Evolutionary conservation across 2,888 invertebrate genomes (phyloP).

Genomic region (Zele albiditarsus): DNA sequence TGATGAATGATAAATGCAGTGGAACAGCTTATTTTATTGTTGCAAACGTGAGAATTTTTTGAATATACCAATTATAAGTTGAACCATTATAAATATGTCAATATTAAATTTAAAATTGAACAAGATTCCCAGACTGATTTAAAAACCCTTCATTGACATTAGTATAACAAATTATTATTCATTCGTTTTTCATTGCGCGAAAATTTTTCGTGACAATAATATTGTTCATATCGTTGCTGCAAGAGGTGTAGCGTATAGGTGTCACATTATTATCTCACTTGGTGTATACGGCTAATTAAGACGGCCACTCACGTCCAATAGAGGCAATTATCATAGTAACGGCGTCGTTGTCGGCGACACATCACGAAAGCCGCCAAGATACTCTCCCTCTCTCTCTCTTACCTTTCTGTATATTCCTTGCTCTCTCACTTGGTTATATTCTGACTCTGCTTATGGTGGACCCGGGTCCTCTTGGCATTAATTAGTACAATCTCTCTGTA

Average conservation of each 20-base stretch:
- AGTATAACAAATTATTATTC: neutral
- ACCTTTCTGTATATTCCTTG: constrained; percentile 7
- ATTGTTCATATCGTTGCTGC: neutral
- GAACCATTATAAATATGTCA: too few relatives aligned
- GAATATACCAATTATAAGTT: too few relatives aligned
- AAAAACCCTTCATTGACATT: too few relatives aligned
- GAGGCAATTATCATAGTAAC: constrained; percentile 65
- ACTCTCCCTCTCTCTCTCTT: constrained; percentile 30
- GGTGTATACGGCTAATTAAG: constrained; percentile 58
- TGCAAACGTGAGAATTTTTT: too few relatives aligned
- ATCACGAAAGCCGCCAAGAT: constrained; percentile 55
- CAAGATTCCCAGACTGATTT: too few relatives aligned
- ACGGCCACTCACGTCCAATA: constrained; percentile 60
- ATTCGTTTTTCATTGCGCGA: neutral
- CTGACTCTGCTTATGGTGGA: constrained; percentile 30
- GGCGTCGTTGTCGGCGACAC: constrained; percentile 60
- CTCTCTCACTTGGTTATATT: constrained; percentile 5
- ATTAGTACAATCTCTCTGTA: constrained; percentile 69
- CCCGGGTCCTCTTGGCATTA: constrained; percentile 61
- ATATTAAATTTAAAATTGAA: too few relatives aligned
- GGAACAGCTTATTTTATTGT: too few relatives aligned
- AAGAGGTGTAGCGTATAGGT: constrained; percentile 39
- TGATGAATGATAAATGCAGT: too few relatives aligned
- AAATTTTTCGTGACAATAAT: neutral
- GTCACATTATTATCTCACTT: constrained; percentile 27